Evolutionary conservation across 2,113 vertebrate species (phyloP).

Genomic region (Variabilichromis moorii): DNA sequence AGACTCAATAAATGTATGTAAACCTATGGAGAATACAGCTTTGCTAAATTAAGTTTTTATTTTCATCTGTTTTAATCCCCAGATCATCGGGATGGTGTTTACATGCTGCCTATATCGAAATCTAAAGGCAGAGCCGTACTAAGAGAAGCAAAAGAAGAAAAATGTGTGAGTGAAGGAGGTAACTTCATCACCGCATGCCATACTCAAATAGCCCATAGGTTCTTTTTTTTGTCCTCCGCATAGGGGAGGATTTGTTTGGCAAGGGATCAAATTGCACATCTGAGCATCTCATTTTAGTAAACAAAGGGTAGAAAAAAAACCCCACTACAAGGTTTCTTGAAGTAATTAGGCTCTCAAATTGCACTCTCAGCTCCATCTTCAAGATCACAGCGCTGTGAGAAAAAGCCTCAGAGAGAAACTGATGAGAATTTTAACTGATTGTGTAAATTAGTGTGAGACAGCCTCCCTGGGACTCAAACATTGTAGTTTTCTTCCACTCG

Average conservation of each 20-base stretch:
- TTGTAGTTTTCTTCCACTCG: slow-evolving; percentile 11
- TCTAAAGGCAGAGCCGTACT: slow-evolving; percentile 89
- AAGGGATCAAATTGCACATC: slow-evolving; percentile 7
- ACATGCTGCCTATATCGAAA: slow-evolving; percentile 92
- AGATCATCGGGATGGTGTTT: slow-evolving; percentile 96
- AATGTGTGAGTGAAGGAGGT: slow-evolving; percentile 3
- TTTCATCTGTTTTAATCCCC: not conserved
- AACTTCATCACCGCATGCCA: not conserved
- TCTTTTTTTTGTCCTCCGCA: slow-evolving; percentile 11
- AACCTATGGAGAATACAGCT: not conserved
- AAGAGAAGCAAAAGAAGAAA: slow-evolving; percentile 22
- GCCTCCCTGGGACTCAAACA: not conserved
- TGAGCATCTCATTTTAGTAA: slow-evolving; percentile 18
- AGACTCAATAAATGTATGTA: not conserved
- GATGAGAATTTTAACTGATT: not conserved
- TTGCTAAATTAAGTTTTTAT: not conserved
- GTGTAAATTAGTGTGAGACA: slow-evolving; percentile 10
- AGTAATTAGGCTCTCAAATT: slow-evolving; percentile 30
- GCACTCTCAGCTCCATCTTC: slow-evolving; percentile 1
- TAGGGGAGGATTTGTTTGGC: not conserved
- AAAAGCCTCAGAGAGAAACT: not conserved
- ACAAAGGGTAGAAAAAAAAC: not conserved
- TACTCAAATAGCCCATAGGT: slow-evolving; percentile 24
- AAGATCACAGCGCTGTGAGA: not conserved
- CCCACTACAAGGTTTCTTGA: not conserved